A percentile compares a stretch with the other conserved stretches of the same genome.
phyloP scores from a whole-genome alignment of 2,888 invertebrate species.

The Mycalesis mineus region DNA sequence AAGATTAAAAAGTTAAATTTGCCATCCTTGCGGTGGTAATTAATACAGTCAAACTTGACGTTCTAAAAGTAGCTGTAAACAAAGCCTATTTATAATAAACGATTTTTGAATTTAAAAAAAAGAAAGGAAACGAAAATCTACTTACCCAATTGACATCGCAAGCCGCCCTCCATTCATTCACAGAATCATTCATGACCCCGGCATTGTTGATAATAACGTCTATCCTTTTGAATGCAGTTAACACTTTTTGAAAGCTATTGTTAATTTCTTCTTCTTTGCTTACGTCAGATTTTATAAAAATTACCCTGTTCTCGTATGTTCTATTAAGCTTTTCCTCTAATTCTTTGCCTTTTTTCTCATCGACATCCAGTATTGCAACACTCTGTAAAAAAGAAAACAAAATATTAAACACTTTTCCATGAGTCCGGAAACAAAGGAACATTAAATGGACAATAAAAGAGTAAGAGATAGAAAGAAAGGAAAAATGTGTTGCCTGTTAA shows the following conservation, averaged over 20 bases:
- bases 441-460: no score
- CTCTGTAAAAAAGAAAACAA: conserved; percentile 29
- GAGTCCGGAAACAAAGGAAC: no score
- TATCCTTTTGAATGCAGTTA: conserved; percentile 36
- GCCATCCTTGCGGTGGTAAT: no score
- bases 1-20: no score
- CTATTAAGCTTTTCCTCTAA: conserved; percentile 37
- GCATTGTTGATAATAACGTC: conserved; percentile 54
- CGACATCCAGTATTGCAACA: conserved; percentile 45
- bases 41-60: no score
- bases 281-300: conserved; percentile 47
- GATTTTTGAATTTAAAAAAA: no score
- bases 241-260: conserved; percentile 38
- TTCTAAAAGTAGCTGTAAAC: no score
- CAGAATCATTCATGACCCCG: conserved; percentile 46
- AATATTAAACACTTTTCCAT: no score
- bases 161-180: conserved; percentile 41
- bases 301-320: conserved; percentile 33
- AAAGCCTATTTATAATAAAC: no score
- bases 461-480: no score
- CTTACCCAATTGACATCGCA: conserved; percentile 47
- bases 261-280: conserved; percentile 41
- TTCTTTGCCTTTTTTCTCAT: conserved; percentile 39
- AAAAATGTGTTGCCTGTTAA: no score
- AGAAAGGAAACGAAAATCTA: no score